These are phyloP conservation scores for Lysandra bellargus DNA, from an alignment of 2,888 invertebrate species.

Conservation along the genomic window DNA sequence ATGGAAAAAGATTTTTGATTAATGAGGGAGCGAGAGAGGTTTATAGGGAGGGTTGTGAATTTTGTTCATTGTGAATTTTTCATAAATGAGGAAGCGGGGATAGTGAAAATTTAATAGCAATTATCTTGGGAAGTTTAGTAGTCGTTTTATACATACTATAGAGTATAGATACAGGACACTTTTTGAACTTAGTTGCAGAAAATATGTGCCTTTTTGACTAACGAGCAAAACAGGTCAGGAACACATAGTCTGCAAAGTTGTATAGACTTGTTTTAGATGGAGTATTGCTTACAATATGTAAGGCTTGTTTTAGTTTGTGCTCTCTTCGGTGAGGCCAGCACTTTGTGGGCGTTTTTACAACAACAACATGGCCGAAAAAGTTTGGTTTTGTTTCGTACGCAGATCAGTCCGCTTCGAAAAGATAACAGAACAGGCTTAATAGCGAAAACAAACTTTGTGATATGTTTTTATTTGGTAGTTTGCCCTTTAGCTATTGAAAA, in stretches of 20 bases:
- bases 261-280: not conserved
- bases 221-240: not conserved
- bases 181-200: not conserved
- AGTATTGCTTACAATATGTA: not conserved
- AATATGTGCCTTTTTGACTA: not conserved
- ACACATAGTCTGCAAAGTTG: not conserved
- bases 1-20: not conserved
- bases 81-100: not conserved
- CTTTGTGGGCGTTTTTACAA: slow-evolving; percentile 5
- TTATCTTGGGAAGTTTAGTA: not conserved
- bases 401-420: not conserved
- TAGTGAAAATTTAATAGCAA: not conserved
- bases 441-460: not conserved
- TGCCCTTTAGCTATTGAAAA: not conserved
- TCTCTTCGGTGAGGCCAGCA: not conserved
- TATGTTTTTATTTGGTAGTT: not conserved
- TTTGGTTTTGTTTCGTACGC: not conserved
- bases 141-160: too few species aligned
- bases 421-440: not conserved
- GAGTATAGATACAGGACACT: too few species aligned
- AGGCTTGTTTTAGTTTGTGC: not conserved
- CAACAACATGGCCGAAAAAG: not conserved
- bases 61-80: not conserved
- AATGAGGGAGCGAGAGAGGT: not conserved
- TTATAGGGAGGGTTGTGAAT: not conserved